Percentiles rank a stretch among this genome's conserved stretches.
phyloP scores from a whole-genome alignment of 1,140 invertebrate species.

The Scaptomyza montana region DNA sequence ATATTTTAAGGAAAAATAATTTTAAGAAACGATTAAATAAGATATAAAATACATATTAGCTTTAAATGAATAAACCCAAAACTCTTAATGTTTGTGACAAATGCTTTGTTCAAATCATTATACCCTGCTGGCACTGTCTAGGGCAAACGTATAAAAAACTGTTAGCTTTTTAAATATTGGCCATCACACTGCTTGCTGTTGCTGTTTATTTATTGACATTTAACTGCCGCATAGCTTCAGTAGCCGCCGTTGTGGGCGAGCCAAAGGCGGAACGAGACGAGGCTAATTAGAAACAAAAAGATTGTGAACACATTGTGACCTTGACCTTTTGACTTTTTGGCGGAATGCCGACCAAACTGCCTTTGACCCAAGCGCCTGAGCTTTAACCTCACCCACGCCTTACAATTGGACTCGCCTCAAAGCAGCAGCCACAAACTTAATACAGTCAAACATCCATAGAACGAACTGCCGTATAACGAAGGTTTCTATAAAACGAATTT shows the following conservation, averaged over 20 bases:
- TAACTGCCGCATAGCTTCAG: not conserved
- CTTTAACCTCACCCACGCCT: not conserved
- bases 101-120: not conserved
- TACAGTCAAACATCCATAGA: not conserved
- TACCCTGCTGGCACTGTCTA: not conserved
- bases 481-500: too few relatives aligned
- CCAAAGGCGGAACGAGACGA: not conserved
- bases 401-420: conserved; percentile 1
- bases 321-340: conserved; percentile 49
- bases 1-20: not conserved
- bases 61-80: too few relatives aligned
- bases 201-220: conserved; percentile 8
- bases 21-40: too few relatives aligned
- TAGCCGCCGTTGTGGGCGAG: conserved; percentile 3
- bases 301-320: conserved; percentile 24
- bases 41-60: too few relatives aligned
- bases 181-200: not conserved
- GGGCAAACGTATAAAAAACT: not conserved
- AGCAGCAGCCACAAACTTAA: not conserved
- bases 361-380: not conserved
- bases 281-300: not conserved
- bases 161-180: conserved; percentile 13
- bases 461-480: too few relatives aligned
- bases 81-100: not conserved
- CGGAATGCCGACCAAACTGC: not conserved